Evolutionary conservation across 2,797 vertebrate species (phyloP), one percentile per base, ranked within the genome.

Genomic region (Myotis findleyi): DNA sequence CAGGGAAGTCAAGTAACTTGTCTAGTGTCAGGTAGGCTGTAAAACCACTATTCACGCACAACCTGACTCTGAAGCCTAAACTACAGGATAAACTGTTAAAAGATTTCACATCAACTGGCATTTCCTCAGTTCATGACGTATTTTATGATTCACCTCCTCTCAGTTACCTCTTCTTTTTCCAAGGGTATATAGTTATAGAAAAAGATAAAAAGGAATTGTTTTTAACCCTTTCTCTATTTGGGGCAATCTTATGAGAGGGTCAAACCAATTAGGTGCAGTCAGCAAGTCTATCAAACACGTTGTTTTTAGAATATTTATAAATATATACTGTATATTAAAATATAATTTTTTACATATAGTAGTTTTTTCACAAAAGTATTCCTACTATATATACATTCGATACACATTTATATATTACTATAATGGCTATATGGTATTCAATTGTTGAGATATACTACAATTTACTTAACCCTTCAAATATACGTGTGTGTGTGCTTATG

Each of bases 181-280:
- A n/a, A 82, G 23, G 20, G 27, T 7, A 89, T 6, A 27, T 16
- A 16, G n/a, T 81, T 95, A 76, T 18, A 75, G 57, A 51, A 92
- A 95, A 88, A 18, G 30, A 64, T 73, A 41, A 94, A 89, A 88
- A 57, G 44, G 49, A 79, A 84, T 27, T 64, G 33, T 38, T 92
- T 92, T 68, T 92, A 87, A 64, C 13, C 6, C 27, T 81, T 81
- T 87, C 38, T 57, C 9, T 84, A 21, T 5, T 51, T 87, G 38
- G 66, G 7, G 10, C 71, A 89, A 33, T 47, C 33, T 66, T 69
- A 71, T 5, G n/a, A 80, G 77, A 76, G 4, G 7, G 69, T 53
- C 64, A 77, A 44, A 62, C 21, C 53, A 95, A 41, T 66, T 51
- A 57, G 57, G 66, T 41, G 5, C 36, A 6, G 33, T 27, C 36